Evolutionary conservation across 2,888 invertebrate genomes (phyloP).

Genomic region (Apeira syringaria): DNA sequence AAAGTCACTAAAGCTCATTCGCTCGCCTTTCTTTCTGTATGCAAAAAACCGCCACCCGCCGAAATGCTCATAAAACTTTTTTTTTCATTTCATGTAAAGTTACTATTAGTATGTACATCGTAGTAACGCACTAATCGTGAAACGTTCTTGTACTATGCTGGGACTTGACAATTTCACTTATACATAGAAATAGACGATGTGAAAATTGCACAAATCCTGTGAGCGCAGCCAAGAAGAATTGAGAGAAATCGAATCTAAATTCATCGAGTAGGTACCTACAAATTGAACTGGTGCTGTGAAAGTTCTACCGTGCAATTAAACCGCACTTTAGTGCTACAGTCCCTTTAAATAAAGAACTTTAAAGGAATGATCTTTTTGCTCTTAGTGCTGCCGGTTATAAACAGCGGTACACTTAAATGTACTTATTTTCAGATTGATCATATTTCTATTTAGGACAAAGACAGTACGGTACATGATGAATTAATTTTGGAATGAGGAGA

Average conservation of each 20-base stretch:
- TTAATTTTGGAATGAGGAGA: too few relatives aligned
- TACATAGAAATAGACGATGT: slow-evolving; percentile 32
- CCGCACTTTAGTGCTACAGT: slow-evolving; percentile 76
- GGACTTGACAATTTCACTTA: too few relatives aligned
- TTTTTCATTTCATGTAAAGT: too few relatives aligned
- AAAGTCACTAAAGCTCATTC: too few relatives aligned
- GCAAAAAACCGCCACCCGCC: too few relatives aligned
- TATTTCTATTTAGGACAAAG: too few relatives aligned
- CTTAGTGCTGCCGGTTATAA: slow-evolving; percentile 13
- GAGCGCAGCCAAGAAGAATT: slow-evolving; percentile 37
- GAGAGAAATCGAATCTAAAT: slow-evolving; percentile 66
- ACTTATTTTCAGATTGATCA: background rate
- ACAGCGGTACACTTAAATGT: slow-evolving; percentile 33
- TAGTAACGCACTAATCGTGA: too few relatives aligned
- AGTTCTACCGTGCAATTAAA: slow-evolving; percentile 77
- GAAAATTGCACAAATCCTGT: slow-evolving; percentile 52
- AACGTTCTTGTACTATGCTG: too few relatives aligned
- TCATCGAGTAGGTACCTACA: slow-evolving; percentile 68
- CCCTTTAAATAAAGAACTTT: slow-evolving; percentile 78
- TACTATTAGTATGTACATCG: too few relatives aligned
- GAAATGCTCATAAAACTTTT: too few relatives aligned
- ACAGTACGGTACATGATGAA: too few relatives aligned
- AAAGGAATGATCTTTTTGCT: slow-evolving; percentile 71
- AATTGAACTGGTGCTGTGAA: slow-evolving; percentile 64
- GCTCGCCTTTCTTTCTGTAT: too few relatives aligned